Conservation (phyloP, 2,113 vertebrate genomes). For the Sylvilagus bachmani region DNA sequence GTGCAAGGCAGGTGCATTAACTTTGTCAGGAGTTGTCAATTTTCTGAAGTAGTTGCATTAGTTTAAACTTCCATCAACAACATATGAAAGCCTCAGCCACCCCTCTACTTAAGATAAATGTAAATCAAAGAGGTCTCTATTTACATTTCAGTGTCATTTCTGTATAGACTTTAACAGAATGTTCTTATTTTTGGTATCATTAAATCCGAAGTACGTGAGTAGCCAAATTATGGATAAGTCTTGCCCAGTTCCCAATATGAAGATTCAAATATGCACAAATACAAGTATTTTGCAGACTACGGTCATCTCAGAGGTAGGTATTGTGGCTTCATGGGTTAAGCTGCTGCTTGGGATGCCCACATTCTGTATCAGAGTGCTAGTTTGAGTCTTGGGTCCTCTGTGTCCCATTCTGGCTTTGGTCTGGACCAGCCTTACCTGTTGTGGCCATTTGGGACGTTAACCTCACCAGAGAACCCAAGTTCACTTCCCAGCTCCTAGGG, state of each 20-base stretch:
- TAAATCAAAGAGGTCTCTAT: neutral
- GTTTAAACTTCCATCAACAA: neutral
- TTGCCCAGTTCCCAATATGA: slow-evolving; percentile 14
- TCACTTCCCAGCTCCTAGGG: too few relatives aligned
- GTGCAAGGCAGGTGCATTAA: neutral
- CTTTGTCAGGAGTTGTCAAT: neutral
- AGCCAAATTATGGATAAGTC: neutral
- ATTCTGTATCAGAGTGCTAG: neutral
- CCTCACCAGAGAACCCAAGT: too few relatives aligned
- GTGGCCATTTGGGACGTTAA: too few relatives aligned
- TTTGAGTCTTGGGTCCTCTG: neutral
- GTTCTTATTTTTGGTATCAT: neutral
- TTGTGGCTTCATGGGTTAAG: neutral
- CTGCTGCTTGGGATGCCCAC: too few relatives aligned
- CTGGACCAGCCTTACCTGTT: too few relatives aligned
- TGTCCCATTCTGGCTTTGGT: too few relatives aligned
- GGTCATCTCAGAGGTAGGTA: neutral
- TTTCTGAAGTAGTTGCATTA: neutral
- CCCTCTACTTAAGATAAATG: neutral
- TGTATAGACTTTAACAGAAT: slow-evolving; percentile 29
- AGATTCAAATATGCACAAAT: neutral
- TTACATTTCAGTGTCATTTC: neutral
- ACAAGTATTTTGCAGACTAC: slow-evolving; percentile 9
- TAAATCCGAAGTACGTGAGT: neutral
- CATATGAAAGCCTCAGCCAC: neutral